Evolutionary conservation across 2,113 vertebrate genomes (phyloP).

Genomic region (Lynx canadensis): DNA sequence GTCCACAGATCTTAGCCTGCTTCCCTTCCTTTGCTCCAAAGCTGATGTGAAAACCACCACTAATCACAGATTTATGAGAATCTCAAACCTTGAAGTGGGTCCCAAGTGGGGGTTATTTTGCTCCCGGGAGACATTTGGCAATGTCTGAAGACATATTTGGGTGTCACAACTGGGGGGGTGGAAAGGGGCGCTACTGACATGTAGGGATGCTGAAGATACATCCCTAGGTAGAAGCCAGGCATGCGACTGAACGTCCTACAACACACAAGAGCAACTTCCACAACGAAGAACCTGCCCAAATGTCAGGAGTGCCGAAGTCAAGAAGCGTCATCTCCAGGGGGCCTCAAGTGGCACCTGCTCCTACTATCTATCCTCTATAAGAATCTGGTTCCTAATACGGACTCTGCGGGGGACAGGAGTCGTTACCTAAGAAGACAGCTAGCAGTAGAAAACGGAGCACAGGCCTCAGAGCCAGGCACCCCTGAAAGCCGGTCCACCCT

Average conservation of each 20-base stretch:
- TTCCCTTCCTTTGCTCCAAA: background rate
- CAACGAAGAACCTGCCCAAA: background rate
- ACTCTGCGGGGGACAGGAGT: background rate
- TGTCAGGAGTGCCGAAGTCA: background rate
- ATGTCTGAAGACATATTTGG: background rate
- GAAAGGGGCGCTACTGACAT: background rate
- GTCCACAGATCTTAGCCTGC: background rate
- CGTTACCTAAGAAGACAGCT: background rate
- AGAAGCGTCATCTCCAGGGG: background rate
- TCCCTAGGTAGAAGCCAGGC: too few species aligned
- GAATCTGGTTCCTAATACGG: background rate
- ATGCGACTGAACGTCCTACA: rapidly evolving
- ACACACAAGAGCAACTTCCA: background rate
- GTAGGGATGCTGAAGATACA: background rate
- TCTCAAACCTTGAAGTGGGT: background rate
- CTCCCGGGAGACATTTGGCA: background rate
- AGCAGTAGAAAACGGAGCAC: background rate
- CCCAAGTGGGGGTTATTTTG: background rate
- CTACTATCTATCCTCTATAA: background rate
- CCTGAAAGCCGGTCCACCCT: background rate
- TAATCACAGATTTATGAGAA: background rate
- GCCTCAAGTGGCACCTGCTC: background rate
- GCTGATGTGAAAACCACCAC: background rate
- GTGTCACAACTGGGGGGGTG: background rate
- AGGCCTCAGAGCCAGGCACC: background rate